Conservation (phyloP, 2,797 vertebrate species). For the Diceros bicornis region DNA sequence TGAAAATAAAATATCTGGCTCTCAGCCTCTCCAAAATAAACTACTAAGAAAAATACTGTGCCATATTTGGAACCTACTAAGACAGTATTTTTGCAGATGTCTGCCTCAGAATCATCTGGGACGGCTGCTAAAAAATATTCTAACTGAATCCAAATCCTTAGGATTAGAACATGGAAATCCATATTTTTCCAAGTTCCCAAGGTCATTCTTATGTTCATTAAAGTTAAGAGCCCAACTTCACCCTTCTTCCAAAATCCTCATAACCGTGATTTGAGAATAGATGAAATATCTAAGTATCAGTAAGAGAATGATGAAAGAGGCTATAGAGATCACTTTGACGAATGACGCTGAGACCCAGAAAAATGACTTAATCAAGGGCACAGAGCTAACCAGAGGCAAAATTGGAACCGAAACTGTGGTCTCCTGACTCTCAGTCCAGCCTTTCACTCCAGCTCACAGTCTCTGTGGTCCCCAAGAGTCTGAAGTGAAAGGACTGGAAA, state of each 20-base stretch:
- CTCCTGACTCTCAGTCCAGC: neutral
- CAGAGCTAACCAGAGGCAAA: neutral
- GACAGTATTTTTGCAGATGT: neutral
- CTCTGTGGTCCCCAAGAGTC: neutral
- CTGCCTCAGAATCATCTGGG: neutral
- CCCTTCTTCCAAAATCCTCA: neutral
- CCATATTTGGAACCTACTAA: neutral
- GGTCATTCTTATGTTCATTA: neutral
- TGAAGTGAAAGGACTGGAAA: neutral
- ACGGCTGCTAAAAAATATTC: conserved; percentile 9
- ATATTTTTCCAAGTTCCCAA: neutral
- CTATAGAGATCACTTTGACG: neutral
- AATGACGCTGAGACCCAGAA: neutral
- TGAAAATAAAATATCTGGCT: neutral
- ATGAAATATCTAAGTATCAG: neutral
- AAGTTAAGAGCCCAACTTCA: neutral
- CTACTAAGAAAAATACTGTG: neutral
- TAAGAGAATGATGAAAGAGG: neutral
- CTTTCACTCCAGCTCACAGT: neutral
- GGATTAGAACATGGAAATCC: neutral
- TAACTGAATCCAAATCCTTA: neutral
- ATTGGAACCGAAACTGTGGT: neutral
- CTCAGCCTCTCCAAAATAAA: neutral
- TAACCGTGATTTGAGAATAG: neutral
- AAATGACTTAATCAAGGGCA: neutral